These are phyloP conservation scores for Parasteatoda tepidariorum DNA, from an alignment of 1,140 invertebrate genomes.

Conservation along the genomic window DNA sequence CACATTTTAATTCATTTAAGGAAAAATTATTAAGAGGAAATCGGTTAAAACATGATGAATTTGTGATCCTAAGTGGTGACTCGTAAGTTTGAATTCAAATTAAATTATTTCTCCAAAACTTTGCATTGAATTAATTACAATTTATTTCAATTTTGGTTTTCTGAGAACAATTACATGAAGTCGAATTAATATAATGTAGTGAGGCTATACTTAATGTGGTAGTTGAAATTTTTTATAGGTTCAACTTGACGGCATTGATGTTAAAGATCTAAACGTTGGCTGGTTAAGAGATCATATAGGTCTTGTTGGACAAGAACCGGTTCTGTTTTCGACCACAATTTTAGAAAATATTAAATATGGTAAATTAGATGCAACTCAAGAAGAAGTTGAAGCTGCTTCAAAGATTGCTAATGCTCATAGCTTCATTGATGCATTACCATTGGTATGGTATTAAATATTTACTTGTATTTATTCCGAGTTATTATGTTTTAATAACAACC, in stretches of 20 bases:
- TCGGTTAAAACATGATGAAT: no score
- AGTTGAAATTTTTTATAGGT: not conserved
- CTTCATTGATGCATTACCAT: conserved; percentile 66
- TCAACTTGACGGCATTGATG: conserved; percentile 72
- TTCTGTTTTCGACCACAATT: conserved; percentile 86
- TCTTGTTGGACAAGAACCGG: conserved; percentile 86
- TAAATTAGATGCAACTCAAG: conserved; percentile 59
- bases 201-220: not conserved
- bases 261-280: conserved; percentile 78
- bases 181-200: no score
- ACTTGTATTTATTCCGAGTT: no score
- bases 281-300: conserved; percentile 84
- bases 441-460: conserved; percentile 7
- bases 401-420: conserved; percentile 69
- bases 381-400: conserved; percentile 68
- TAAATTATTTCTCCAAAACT: no score
- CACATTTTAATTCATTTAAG: no score
- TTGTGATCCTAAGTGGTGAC: no score
- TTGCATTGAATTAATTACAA: no score
- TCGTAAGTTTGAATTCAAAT: no score
- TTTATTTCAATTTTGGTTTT: no score
- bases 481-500: no score
- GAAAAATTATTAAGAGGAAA: no score
- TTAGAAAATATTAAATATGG: conserved; percentile 64
- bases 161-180: no score